phyloP scores from a whole-genome alignment of 2,888 invertebrate species.

The Eledone cirrhosa region DNA sequence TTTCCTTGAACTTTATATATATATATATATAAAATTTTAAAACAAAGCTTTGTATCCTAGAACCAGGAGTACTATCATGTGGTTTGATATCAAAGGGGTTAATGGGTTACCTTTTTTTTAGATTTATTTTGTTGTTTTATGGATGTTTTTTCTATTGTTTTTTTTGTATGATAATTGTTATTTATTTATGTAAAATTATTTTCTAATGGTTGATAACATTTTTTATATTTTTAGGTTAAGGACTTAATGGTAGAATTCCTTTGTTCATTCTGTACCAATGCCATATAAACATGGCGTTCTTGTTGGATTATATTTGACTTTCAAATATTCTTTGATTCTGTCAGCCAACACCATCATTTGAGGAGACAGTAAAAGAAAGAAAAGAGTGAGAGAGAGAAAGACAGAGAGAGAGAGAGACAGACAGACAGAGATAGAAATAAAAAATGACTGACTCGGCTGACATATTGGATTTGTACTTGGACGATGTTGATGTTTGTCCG shows the following conservation, averaged over 20 bases:
- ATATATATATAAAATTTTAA: too few species aligned
- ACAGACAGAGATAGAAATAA: background rate
- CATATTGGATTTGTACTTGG: conserved; percentile 16
- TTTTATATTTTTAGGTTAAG: background rate
- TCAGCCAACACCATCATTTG: too few species aligned
- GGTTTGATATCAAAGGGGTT: too few species aligned
- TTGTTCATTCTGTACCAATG: background rate
- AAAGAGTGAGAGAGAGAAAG: too few species aligned
- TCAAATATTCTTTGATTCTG: too few species aligned
- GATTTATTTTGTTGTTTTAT: background rate
- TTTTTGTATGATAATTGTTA: background rate
- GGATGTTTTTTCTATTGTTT: background rate
- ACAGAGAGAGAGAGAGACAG: too few species aligned
- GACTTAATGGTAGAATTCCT: background rate
- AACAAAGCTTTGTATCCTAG: too few species aligned
- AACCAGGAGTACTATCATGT: too few species aligned
- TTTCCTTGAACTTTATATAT: too few species aligned
- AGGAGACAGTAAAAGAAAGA: too few species aligned
- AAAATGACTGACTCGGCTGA: conserved; percentile 16
- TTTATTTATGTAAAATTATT: background rate
- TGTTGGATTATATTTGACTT: background rate
- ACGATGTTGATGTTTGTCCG: conserved; percentile 19
- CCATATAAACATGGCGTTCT: background rate
- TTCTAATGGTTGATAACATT: background rate
- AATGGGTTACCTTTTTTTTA: too few species aligned